A percentile compares a stretch with the other conserved stretches of the same genome.
Conservation (phyloP, 2,797 vertebrate species). For the Melanotaenia nigrans region DNA sequence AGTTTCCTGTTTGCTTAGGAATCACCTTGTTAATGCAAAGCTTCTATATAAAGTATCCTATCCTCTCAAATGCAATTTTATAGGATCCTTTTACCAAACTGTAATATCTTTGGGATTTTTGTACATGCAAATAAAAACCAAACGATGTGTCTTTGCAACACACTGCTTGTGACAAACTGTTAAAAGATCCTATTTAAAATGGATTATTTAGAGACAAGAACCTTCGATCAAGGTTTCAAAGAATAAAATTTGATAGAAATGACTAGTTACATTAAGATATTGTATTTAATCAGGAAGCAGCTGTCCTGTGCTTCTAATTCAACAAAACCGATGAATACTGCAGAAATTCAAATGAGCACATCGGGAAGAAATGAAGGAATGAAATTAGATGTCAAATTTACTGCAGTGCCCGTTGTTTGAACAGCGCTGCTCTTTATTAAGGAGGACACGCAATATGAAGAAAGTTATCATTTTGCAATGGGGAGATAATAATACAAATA, state of each 20-base stretch:
- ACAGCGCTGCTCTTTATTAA: constrained; percentile 16
- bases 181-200: too few relatives aligned
- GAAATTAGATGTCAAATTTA: constrained; percentile 37
- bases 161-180: too few relatives aligned
- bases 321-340: constrained; percentile 11
- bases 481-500: constrained; percentile 26
- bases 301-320: constrained; percentile 12
- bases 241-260: constrained; percentile 26
- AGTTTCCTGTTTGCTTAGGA: too few relatives aligned
- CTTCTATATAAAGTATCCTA: too few relatives aligned
- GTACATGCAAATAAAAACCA: too few relatives aligned
- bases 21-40: too few relatives aligned
- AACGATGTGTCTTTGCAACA: too few relatives aligned
- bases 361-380: constrained; percentile 19
- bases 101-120: too few relatives aligned
- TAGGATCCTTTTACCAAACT: too few relatives aligned
- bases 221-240: background rate
- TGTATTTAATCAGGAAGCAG: constrained; percentile 9
- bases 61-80: too few relatives aligned
- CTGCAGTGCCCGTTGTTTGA: constrained; percentile 1
- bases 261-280: constrained; percentile 9
- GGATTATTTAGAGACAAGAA: background rate
- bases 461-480: constrained; percentile 14
- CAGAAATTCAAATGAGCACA: constrained; percentile 3
- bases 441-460: constrained; percentile 15